These are phyloP conservation scores for Folsomia manolachei DNA, from an alignment of 2,888 invertebrate genomes.

Conservation along the genomic window DNA sequence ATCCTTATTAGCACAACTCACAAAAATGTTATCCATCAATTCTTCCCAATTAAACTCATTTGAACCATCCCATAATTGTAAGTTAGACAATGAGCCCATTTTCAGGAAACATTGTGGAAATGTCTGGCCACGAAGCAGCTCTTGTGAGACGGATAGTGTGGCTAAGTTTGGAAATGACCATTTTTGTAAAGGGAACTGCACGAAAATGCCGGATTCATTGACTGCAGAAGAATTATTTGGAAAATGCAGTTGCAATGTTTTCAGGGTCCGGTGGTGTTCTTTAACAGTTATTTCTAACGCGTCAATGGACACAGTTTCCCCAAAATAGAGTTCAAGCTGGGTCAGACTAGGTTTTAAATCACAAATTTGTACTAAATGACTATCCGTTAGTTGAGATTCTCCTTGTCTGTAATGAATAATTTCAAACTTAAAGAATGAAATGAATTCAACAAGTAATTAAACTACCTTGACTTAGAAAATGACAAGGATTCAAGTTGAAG, in stretches of 20 bases:
- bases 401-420: not conserved
- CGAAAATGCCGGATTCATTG: not conserved
- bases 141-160: constrained; percentile 1
- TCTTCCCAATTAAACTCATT: constrained; percentile 37
- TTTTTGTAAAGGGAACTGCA: not conserved
- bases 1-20: not conserved
- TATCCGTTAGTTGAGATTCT: not conserved
- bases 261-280: not conserved
- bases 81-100: constrained; percentile 18
- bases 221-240: not conserved
- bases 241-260: not conserved
- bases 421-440: too few relatives aligned
- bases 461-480: constrained; percentile 14
- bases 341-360: not conserved
- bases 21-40: constrained; percentile 11
- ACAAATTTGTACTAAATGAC: not conserved
- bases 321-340: not conserved
- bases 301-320: not conserved
- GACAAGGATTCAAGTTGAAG: not conserved
- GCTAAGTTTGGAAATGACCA: constrained; percentile 1
- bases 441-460: not conserved
- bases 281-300: not conserved
- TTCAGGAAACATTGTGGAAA: constrained; percentile 10
- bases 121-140: constrained; percentile 7
- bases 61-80: constrained; percentile 28